These are phyloP conservation scores for Caenorhabditis panamensis DNA, from an alignment of 2,888 invertebrate species.

Conservation along the genomic window DNA sequence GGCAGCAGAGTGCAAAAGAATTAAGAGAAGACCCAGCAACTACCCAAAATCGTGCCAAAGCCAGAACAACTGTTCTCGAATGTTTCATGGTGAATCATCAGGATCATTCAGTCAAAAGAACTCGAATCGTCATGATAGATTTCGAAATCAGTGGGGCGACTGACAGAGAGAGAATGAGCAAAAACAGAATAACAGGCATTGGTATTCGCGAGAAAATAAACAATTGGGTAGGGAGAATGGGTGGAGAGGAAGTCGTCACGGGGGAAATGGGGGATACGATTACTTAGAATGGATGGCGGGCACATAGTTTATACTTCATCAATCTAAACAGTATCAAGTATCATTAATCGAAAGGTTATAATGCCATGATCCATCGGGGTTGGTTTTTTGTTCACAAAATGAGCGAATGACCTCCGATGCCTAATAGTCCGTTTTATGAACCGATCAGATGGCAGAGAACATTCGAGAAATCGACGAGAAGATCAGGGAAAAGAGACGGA, in stretches of 20 bases:
- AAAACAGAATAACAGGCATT: not conserved
- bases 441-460: constrained; percentile 14
- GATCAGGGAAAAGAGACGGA: not conserved
- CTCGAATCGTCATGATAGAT: not conserved
- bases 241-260: too few species aligned
- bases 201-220: not conserved
- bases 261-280: too few species aligned
- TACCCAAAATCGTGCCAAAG: too few species aligned
- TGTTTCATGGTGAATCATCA: not conserved
- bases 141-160: not conserved
- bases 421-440: constrained; percentile 32
- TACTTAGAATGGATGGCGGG: too few species aligned
- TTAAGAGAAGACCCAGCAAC: not conserved
- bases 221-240: not conserved
- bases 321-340: too few species aligned
- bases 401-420: constrained; percentile 39
- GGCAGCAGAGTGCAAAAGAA: not conserved
- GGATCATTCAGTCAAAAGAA: not conserved
- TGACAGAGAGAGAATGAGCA: not conserved
- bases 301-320: too few species aligned
- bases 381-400: constrained; percentile 42
- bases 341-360: too few species aligned
- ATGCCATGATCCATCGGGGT: too few species aligned
- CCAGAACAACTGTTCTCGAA: not conserved
- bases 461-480: not conserved